phyloP scores from a whole-genome alignment of 2,797 vertebrate genomes.

The Chaunax sp. region DNA sequence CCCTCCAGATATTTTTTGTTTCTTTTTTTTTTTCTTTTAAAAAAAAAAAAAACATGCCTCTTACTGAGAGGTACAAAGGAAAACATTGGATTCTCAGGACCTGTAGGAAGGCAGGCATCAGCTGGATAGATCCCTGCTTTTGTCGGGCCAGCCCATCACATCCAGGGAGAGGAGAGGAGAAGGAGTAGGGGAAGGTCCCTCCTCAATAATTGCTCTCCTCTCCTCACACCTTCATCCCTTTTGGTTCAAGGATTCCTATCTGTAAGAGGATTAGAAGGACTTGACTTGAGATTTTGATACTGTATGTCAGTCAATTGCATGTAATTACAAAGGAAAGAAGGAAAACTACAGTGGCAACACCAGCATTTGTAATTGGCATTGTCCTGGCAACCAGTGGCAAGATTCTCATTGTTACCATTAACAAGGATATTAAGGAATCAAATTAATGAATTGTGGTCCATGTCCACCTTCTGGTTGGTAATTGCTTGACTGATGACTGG shows the following conservation, averaged over 20 bases:
- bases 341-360: conserved; percentile 79
- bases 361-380: conserved; percentile 85
- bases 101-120: conserved; percentile 81
- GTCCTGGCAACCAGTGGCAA: conserved; percentile 80
- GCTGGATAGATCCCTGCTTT: conserved; percentile 80
- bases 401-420: conserved; percentile 81
- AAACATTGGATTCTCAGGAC: conserved; percentile 84
- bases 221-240: conserved; percentile 66
- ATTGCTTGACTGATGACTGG: conserved; percentile 79
- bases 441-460: conserved; percentile 84
- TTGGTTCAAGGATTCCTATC: conserved; percentile 76
- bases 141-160: conserved; percentile 75
- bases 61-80: conserved; percentile 68
- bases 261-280: conserved; percentile 74
- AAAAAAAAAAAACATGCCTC: conserved; percentile 62
- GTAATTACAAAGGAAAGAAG: conserved; percentile 75
- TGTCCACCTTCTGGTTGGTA: conserved; percentile 86
- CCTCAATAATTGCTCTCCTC: conserved; percentile 67
- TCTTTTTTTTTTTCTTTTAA: conserved; percentile 37
- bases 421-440: conserved; percentile 83
- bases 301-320: conserved; percentile 85
- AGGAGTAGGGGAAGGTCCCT: conserved; percentile 54
- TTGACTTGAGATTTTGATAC: conserved; percentile 82
- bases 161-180: conserved; percentile 56
- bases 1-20: conserved; percentile 66